phyloP scores from a whole-genome alignment of 2,113 vertebrate species.

The Galemys pyrenaicus region DNA sequence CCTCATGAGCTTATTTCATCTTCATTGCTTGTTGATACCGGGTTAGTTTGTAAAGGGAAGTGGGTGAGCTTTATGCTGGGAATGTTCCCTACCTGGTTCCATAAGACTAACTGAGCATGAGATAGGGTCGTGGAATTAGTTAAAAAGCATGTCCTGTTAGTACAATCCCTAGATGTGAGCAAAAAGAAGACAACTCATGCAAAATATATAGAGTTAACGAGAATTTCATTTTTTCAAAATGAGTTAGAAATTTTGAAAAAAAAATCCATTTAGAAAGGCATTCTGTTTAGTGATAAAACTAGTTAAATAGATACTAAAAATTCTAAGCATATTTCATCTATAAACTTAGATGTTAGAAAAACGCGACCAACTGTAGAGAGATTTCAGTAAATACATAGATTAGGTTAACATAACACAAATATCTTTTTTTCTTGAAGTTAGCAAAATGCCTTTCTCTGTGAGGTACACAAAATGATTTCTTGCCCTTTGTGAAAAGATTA shows the following conservation, averaged over 20 bases:
- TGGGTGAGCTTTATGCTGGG: not conserved
- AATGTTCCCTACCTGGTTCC: not conserved
- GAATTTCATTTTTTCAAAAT: conserved; percentile 14
- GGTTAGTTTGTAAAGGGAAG: not conserved
- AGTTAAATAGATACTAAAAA: not conserved
- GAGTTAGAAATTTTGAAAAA: conserved; percentile 20
- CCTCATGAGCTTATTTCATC: not conserved
- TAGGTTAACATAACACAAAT: not conserved
- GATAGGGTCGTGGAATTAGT: not conserved
- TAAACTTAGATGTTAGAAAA: conserved; percentile 57
- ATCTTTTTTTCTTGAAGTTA: not conserved
- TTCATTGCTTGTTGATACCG: not conserved
- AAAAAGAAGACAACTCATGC: not conserved
- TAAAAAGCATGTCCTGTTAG: not conserved
- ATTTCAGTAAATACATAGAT: not conserved
- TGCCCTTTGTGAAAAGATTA: conserved; percentile 21
- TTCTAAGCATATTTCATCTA: conserved; percentile 26
- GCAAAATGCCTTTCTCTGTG: not conserved
- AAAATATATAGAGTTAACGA: not conserved
- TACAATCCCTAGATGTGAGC: not conserved
- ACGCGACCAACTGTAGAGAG: not conserved
- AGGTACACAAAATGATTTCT: conserved; percentile 16
- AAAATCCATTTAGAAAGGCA: not conserved
- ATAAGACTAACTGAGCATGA: not conserved
- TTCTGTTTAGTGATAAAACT: conserved; percentile 29